Percentiles rank a stretch among this genome's conserved stretches.
Evolutionary conservation across 2,797 vertebrate species (phyloP).

Genomic region (Myotis myotis): DNA sequence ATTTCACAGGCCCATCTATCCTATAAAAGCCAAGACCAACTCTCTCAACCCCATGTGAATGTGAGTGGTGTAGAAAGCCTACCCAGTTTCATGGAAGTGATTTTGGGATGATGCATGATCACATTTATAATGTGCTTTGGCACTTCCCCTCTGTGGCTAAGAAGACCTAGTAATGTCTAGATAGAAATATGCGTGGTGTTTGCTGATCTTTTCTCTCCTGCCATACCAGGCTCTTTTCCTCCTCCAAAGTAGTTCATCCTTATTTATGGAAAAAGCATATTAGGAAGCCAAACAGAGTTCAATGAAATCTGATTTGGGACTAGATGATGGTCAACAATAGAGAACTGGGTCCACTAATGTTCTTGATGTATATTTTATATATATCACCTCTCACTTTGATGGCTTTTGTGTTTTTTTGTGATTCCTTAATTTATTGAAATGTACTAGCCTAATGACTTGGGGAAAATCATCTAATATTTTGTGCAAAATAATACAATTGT

Average conservation of each 20-base stretch:
- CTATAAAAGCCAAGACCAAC: background rate
- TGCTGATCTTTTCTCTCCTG: background rate
- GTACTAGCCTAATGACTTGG: background rate
- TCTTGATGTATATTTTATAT: background rate
- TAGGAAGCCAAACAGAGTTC: background rate
- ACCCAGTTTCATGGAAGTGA: background rate
- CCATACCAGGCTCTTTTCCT: background rate
- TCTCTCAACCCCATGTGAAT: background rate
- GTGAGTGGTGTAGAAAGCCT: background rate
- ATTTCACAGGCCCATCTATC: background rate
- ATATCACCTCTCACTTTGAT: background rate
- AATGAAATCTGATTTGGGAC: background rate
- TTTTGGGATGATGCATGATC: background rate
- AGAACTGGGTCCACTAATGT: background rate
- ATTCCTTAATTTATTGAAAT: conserved; percentile 7
- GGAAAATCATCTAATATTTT: background rate
- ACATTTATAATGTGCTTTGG: background rate
- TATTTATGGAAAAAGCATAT: background rate
- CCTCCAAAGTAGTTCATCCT: background rate
- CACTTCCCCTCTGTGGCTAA: background rate
- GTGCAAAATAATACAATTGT: background rate
- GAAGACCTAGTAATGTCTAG: background rate
- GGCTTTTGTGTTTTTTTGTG: background rate
- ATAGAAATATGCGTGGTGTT: background rate
- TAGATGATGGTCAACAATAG: background rate